These are phyloP conservation scores for Rana temporaria DNA, from an alignment of 2,113 vertebrate genomes.

Conservation along the genomic window DNA sequence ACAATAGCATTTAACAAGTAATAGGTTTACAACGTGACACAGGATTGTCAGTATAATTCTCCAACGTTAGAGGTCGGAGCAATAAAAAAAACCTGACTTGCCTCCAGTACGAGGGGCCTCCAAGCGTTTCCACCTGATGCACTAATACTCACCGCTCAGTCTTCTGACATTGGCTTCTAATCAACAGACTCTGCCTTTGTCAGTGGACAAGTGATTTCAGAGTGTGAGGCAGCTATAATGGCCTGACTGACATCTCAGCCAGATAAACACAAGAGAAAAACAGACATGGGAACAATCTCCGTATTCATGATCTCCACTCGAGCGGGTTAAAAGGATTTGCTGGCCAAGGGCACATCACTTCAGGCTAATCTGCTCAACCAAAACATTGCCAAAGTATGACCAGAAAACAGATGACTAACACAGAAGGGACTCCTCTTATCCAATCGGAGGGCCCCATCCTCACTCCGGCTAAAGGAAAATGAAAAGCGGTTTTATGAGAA, in stretches of 20 bases:
- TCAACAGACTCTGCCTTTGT: constrained; percentile 74
- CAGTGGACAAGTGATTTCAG: constrained; percentile 83
- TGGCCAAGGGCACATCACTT: constrained; percentile 85
- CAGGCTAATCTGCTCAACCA: constrained; percentile 84
- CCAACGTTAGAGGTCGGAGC: too few relatives aligned
- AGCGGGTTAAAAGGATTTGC: constrained; percentile 86
- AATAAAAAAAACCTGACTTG: neutral
- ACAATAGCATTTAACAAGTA: too few relatives aligned
- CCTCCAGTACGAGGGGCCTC: neutral
- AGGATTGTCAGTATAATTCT: too few relatives aligned
- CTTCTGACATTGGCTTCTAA: constrained; percentile 72
- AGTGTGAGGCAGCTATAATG: constrained; percentile 78
- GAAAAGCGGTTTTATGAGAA: neutral
- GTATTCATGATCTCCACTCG: constrained; percentile 86
- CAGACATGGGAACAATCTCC: constrained; percentile 74
- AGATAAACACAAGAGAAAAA: constrained; percentile 83
- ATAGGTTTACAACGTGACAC: too few relatives aligned
- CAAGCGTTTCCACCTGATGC: constrained; percentile 59
- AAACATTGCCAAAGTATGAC: constrained; percentile 70
- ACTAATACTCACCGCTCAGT: constrained; percentile 60
- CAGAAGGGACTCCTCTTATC: constrained; percentile 40
- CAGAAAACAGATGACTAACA: constrained; percentile 66
- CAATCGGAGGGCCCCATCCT: constrained; percentile 59
- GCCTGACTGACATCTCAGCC: constrained; percentile 80
- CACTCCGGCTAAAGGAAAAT: neutral